Conservation (phyloP, 2,113 vertebrate genomes). For the Dunckerocampus dactyliophorus region DNA sequence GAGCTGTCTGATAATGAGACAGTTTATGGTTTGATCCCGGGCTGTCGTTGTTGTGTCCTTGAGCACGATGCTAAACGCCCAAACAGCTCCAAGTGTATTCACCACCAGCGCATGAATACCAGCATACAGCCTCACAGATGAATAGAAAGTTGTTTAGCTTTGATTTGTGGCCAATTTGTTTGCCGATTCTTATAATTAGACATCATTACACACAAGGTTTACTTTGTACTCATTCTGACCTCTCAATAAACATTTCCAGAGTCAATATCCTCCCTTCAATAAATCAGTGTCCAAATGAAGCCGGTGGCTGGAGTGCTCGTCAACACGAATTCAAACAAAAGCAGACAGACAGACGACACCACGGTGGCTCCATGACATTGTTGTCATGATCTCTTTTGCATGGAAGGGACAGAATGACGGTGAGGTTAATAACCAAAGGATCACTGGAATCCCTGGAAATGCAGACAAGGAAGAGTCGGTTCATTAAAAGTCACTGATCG, state of each 20-base stretch:
- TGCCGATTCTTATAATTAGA: not conserved
- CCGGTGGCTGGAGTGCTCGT: conserved; percentile 16
- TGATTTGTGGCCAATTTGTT: not conserved
- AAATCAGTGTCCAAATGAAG: conserved; percentile 42
- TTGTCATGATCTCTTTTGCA: conserved; percentile 25
- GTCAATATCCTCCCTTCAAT: conserved; percentile 37
- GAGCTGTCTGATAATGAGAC: not conserved
- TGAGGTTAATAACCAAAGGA: conserved; percentile 14
- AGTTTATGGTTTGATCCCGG: not conserved
- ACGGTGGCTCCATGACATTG: conserved; percentile 15
- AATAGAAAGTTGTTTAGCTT: not conserved
- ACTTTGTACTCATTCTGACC: conserved; percentile 7
- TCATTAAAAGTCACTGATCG: conserved; percentile 19
- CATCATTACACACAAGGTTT: conserved; percentile 8
- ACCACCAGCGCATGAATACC: not conserved
- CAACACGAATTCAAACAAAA: conserved; percentile 40
- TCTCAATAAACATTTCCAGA: conserved; percentile 12
- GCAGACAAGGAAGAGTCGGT: not conserved
- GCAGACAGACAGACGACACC: conserved; percentile 31
- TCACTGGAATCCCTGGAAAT: conserved; percentile 23
- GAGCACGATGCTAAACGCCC: not conserved
- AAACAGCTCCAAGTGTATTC: not conserved
- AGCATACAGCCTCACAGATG: not conserved
- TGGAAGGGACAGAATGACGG: conserved; percentile 10
- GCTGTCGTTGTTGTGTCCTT: not conserved